Evolutionary conservation across 92 coral and sea anemone species (phyloP).

Genomic region (Epizoanthus fatuus): DNA sequence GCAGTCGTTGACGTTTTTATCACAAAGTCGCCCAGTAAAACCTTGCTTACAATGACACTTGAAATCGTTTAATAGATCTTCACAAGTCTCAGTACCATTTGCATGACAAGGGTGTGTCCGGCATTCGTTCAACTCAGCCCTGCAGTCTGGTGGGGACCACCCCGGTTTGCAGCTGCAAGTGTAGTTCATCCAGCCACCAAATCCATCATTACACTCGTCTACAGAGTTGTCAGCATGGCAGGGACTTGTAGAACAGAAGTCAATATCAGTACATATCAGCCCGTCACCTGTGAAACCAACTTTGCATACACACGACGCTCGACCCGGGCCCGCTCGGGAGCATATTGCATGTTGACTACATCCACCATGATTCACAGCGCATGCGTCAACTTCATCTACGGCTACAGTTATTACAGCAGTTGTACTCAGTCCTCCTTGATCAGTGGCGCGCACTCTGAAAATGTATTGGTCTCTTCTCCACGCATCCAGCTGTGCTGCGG

Average conservation of each 20-base stretch:
- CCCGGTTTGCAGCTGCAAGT: slow-evolving; percentile 76
- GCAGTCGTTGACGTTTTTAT: slow-evolving; percentile 63
- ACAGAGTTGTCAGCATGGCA: slow-evolving; percentile 68
- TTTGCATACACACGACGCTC: slow-evolving; percentile 70
- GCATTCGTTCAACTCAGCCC: slow-evolving; percentile 69
- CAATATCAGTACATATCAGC: slow-evolving; percentile 64
- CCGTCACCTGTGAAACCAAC: slow-evolving; percentile 81
- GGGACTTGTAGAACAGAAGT: slow-evolving; percentile 73
- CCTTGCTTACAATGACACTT: slow-evolving; percentile 73
- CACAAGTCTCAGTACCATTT: slow-evolving; percentile 64
- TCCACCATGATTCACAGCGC: slow-evolving; percentile 53
- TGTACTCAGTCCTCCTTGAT: slow-evolving; percentile 76
- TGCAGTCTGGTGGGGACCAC: slow-evolving; percentile 84
- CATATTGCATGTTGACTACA: slow-evolving; percentile 77
- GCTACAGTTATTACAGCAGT: slow-evolving; percentile 53
- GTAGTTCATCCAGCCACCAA: slow-evolving; percentile 83
- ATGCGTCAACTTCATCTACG: slow-evolving; percentile 69
- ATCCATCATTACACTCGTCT: slow-evolving; percentile 71
- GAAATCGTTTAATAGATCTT: slow-evolving; percentile 67
- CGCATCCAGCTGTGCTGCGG: slow-evolving; percentile 73
- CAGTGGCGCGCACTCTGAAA: slow-evolving; percentile 69
- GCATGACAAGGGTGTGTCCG: slow-evolving; percentile 66
- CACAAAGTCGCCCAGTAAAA: slow-evolving; percentile 73
- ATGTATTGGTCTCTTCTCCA: slow-evolving; percentile 74
- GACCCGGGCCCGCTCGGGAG: slow-evolving; percentile 81